A percentile compares a stretch with the other conserved stretches of the same genome.
Conservation (phyloP, 1,140 invertebrate genomes). For the Pararge aegeria region DNA sequence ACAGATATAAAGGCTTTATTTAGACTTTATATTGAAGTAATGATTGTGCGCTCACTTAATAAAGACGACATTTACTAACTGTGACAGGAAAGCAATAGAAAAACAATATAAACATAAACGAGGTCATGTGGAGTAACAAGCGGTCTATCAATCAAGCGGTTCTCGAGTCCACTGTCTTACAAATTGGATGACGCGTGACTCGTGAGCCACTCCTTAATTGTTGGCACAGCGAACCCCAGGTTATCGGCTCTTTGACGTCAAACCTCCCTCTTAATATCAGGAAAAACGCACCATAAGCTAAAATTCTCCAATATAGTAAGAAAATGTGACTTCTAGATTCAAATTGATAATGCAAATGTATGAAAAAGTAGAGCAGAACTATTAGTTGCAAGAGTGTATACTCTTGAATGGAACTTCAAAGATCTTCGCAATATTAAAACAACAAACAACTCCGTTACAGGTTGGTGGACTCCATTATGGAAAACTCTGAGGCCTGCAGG, state of each 20-base stretch:
- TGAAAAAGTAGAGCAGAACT: too few species aligned
- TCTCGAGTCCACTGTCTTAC: slow-evolving; percentile 35
- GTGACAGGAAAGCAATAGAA: slow-evolving; percentile 29
- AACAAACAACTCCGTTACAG: too few species aligned
- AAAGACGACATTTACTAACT: slow-evolving; percentile 22
- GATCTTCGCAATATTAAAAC: too few species aligned
- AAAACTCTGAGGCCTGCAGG: too few species aligned
- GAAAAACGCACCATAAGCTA: neutral
- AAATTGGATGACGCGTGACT: slow-evolving; percentile 57
- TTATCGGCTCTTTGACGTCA: slow-evolving; percentile 51
- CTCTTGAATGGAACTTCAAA: too few species aligned
- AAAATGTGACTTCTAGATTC: neutral
- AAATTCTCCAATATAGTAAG: neutral
- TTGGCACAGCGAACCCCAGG: slow-evolving; percentile 32
- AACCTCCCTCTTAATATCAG: slow-evolving; percentile 18
- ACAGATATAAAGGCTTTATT: too few species aligned
- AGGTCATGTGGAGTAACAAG: slow-evolving; percentile 56
- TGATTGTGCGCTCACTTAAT: too few species aligned
- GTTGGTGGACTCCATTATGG: too few species aligned
- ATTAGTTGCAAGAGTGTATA: too few species aligned
- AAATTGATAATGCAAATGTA: neutral
- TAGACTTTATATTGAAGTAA: too few species aligned
- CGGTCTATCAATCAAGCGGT: slow-evolving; percentile 65
- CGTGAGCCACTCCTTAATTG: slow-evolving; percentile 56
- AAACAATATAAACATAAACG: slow-evolving; percentile 37